A percentile compares a stretch with the other conserved stretches of the same genome.
Conservation (phyloP, 2,888 invertebrate species). For the Nemotelus nigrinus region DNA sequence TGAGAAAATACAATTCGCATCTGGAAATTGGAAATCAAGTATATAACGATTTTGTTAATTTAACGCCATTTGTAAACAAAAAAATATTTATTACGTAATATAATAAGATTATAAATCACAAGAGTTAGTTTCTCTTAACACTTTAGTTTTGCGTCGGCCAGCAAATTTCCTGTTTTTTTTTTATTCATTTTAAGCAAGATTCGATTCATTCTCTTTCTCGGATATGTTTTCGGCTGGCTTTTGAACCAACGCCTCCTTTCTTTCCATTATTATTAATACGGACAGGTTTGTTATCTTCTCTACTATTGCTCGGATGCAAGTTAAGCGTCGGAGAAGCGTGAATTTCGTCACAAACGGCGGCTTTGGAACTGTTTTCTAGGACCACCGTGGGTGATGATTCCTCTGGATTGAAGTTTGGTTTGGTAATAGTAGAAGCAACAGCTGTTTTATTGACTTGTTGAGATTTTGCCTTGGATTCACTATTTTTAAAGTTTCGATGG, state of each 20-base stretch:
- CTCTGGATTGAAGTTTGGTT: neutral
- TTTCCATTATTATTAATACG: neutral
- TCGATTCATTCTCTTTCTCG: slow-evolving; percentile 9
- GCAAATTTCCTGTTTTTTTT: too few species aligned
- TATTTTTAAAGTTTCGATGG: neutral
- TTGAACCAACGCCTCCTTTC: neutral
- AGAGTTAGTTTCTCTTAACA: too few species aligned
- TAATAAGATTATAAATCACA: too few species aligned
- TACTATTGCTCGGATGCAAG: neutral
- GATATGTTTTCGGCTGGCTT: neutral
- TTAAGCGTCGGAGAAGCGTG: neutral
- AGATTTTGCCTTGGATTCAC: neutral
- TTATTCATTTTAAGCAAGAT: too few species aligned
- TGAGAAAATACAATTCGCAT: too few species aligned
- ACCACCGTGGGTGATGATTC: neutral
- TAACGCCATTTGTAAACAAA: too few species aligned
- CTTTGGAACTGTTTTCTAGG: neutral
- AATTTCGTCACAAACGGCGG: neutral
- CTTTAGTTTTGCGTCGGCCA: too few species aligned
- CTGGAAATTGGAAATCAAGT: too few species aligned
- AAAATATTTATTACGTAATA: too few species aligned
- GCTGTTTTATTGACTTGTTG: neutral
- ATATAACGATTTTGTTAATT: too few species aligned
- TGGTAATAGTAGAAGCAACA: neutral
- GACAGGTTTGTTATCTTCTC: neutral